phyloP scores from a whole-genome alignment of 2,888 invertebrate species.

The Cyclophora albipunctata region DNA sequence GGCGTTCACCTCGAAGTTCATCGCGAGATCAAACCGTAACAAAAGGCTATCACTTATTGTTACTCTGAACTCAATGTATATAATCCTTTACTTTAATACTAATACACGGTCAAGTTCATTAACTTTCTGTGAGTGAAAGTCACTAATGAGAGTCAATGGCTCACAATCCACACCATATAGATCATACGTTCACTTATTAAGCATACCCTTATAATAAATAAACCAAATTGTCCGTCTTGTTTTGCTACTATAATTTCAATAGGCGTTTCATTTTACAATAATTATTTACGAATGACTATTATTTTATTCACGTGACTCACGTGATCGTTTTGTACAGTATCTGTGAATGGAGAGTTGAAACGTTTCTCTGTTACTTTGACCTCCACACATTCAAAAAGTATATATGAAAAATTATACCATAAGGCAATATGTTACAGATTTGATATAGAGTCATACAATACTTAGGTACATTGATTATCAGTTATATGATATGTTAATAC shows the following conservation, averaged over 20 bases:
- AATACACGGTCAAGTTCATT: constrained; percentile 12
- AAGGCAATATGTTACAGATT: too few relatives aligned
- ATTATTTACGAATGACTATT: too few relatives aligned
- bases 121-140: constrained; percentile 15
- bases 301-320: constrained; percentile 3
- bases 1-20: too few relatives aligned
- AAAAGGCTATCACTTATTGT: not conserved
- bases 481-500: too few relatives aligned
- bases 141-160: constrained; percentile 20
- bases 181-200: constrained; percentile 3
- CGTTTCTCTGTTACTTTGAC: too few relatives aligned
- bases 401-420: too few relatives aligned
- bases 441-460: too few relatives aligned
- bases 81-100: not conserved
- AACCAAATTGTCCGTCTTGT: constrained; percentile 2
- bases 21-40: not conserved
- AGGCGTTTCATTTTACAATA: constrained; percentile 18
- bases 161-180: constrained; percentile 2
- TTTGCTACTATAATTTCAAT: constrained; percentile 19
- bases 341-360: too few relatives aligned
- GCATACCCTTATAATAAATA: constrained; percentile 12
- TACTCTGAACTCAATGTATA: constrained; percentile 1
- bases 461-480: too few relatives aligned
- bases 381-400: too few relatives aligned
- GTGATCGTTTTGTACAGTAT: not conserved